Evolutionary conservation across 2,797 vertebrate species (phyloP).

Genomic region (Holocentrus rufus): DNA sequence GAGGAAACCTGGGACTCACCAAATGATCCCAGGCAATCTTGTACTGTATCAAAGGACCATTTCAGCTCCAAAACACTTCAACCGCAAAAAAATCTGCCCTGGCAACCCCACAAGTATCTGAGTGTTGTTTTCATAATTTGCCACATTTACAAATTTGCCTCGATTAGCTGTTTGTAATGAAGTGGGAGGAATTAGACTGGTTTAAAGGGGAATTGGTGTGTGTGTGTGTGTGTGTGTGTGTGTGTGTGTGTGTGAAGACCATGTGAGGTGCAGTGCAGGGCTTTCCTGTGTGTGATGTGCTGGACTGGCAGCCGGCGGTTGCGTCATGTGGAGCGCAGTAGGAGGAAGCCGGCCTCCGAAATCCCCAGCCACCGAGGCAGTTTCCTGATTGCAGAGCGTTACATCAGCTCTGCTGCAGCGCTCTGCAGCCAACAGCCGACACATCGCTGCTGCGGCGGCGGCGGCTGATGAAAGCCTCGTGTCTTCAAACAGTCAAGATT

Average conservation of each 20-base stretch:
- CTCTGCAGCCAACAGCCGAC: too few species aligned
- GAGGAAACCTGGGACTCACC: neutral
- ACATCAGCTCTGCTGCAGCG: conserved; percentile 58
- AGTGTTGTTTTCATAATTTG: too few species aligned
- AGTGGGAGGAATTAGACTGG: too few species aligned
- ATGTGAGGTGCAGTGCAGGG: neutral
- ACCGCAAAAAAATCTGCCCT: too few species aligned
- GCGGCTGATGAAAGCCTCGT: conserved; percentile 31
- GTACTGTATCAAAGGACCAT: too few species aligned
- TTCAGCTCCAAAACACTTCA: neutral
- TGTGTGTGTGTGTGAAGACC: conserved; percentile 14
- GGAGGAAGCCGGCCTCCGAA: conserved; percentile 8
- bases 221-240: neutral
- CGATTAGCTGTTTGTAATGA: too few species aligned
- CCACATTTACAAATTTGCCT: too few species aligned
- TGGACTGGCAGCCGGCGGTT: conserved; percentile 34
- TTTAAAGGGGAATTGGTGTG: neutral
- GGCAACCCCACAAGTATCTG: too few species aligned
- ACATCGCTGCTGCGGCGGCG: neutral
- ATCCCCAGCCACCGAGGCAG: neutral
- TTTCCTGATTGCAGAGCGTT: conserved; percentile 47
- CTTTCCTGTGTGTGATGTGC: neutral
- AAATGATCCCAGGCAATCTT: too few species aligned
- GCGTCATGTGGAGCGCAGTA: conserved; percentile 29
- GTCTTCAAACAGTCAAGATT: too few species aligned